Evolutionary conservation across 2,113 vertebrate genomes (phyloP), one percentile per base, ranked within the genome.

Genomic region (Channa maculata): DNA sequence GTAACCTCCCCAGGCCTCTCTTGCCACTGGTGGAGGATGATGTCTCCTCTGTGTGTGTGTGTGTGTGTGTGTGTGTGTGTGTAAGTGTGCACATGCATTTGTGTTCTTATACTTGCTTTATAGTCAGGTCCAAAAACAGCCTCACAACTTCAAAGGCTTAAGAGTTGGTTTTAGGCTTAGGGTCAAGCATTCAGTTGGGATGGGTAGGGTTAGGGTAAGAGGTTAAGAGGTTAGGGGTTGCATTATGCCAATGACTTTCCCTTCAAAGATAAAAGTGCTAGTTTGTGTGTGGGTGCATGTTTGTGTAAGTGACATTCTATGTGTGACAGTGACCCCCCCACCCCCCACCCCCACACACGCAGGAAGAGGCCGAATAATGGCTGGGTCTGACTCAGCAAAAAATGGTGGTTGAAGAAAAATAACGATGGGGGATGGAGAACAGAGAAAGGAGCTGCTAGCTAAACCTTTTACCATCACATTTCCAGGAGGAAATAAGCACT

Each of bases 331-430:
- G 38, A 58, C 3, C 13, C 10, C 44, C 14, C 11, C 24, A 8
- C 2, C 43, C 51, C 51, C 34, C 37, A 33, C 57, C n/a, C 13
- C 43, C 33, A 44, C 64, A 69, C 55, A 38, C 43, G 63, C 61
- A 76, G 81, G 75, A 88, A 87, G 77, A 71, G 65, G 64, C 69
- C 8, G 34, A 78, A 89, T 85, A 89, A 92, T 82, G 80, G 54
- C 49, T 75, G 13, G 2, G 64, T 59, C 73, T 92, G 86, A 94
- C 87, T 93, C 86, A 77, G 89, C 87, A 75, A 75, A 82, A 79
- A 69, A 33, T 50, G 6, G 8, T 15, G 41, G 41, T 67, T 65
- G 49, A 73, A 37, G 14, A 65, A 43, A 53, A 60, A 50, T 46
- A 36, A 68, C 46, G 65, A 77, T 71, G 53, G 39, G 46, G 5